A percentile compares a stretch with the other conserved stretches of the same genome.
Evolutionary conservation across 2,113 vertebrate species (phyloP).

Genomic region (Alces alces): DNA sequence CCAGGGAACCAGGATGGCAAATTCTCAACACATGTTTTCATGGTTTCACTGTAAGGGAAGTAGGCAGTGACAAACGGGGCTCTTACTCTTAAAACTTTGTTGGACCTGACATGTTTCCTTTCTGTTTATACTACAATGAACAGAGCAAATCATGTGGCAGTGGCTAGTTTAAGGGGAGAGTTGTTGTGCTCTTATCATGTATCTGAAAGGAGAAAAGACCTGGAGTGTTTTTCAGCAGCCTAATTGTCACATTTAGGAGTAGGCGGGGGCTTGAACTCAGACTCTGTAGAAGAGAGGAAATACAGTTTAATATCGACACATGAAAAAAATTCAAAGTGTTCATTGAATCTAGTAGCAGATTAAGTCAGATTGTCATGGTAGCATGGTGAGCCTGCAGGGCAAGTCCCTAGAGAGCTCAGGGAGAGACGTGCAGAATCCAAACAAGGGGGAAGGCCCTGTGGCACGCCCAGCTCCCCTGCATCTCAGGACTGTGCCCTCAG

Average conservation of each 20-base stretch:
- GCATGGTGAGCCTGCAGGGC: no score
- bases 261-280: neutral
- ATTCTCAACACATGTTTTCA: neutral
- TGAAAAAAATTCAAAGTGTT: neutral
- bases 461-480: rapidly evolving
- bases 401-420: rapidly evolving
- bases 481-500: neutral
- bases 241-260: neutral
- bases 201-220: neutral
- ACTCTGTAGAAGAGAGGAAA: neutral
- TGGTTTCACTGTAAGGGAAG: neutral
- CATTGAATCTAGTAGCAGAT: neutral
- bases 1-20: neutral
- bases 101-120: neutral
- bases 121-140: no score
- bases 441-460: rapidly evolving
- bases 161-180: neutral
- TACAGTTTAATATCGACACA: no score
- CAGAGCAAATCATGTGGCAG: neutral
- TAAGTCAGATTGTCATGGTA: neutral
- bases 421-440: neutral
- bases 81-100: neutral
- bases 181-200: neutral
- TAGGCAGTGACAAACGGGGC: neutral
- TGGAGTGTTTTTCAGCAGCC: neutral